Conservation (phyloP, 2,888 invertebrate species). For the Xestia sexstrigata region DNA sequence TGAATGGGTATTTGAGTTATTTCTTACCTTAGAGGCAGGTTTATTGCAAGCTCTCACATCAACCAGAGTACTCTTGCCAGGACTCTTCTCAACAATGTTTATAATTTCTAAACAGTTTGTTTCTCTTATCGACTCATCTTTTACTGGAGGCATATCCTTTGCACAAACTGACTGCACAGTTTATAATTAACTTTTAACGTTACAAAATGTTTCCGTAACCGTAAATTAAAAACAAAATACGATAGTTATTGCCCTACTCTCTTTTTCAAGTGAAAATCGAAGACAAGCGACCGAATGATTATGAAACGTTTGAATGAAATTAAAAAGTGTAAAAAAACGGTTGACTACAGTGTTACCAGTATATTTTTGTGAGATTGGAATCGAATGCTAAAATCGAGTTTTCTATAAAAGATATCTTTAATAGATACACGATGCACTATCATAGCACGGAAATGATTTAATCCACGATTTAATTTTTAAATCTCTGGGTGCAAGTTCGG, state of each 20-base stretch:
- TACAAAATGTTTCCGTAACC: constrained; percentile 14
- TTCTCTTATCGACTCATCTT: constrained; percentile 88
- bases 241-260: constrained; percentile 32
- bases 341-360: neutral
- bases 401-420: neutral
- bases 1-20: constrained; percentile 7
- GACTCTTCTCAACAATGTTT: constrained; percentile 87
- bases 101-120: constrained; percentile 87
- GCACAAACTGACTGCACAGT: constrained; percentile 60
- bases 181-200: constrained; percentile 39
- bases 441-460: neutral
- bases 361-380: neutral
- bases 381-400: neutral
- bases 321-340: neutral
- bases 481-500: neutral
- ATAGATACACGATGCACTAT: neutral
- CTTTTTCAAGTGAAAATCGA: constrained; percentile 72
- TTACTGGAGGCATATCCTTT: constrained; percentile 89
- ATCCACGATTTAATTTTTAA: neutral
- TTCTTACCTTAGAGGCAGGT: constrained; percentile 92
- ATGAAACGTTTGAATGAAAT: constrained; percentile 39
- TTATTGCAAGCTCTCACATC: constrained; percentile 93
- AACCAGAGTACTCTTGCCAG: constrained; percentile 88
- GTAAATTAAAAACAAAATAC: constrained; percentile 52
- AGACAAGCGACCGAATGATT: constrained; percentile 58